Evolutionary conservation across 2,888 invertebrate genomes (phyloP).

Genomic region (Drosophila percnosoma): DNA sequence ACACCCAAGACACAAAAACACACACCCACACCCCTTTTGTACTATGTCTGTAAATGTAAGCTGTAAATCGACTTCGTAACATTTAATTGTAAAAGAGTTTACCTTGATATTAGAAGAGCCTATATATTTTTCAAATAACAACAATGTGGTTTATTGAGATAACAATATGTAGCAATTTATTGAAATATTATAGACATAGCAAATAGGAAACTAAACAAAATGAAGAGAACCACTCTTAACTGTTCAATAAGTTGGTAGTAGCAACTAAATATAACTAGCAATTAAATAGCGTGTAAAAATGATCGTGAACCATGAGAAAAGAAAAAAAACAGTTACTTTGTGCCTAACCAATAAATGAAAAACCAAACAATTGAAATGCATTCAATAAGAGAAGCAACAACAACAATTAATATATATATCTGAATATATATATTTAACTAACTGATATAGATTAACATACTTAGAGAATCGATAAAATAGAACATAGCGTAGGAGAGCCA

Average conservation of each 20-base stretch:
- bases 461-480: slow-evolving; percentile 57
- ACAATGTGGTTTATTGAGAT: slow-evolving; percentile 39
- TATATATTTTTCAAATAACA: slow-evolving; percentile 60
- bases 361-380: slow-evolving; percentile 43
- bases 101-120: slow-evolving; percentile 52
- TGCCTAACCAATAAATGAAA: slow-evolving; percentile 82
- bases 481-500: slow-evolving; percentile 53
- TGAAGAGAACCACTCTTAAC: slow-evolving; percentile 41
- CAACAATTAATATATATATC: slow-evolving; percentile 54
- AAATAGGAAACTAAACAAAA: slow-evolving; percentile 30
- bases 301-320: slow-evolving; percentile 48
- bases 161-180: slow-evolving; percentile 57
- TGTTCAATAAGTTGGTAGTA: slow-evolving; percentile 63
- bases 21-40: slow-evolving; percentile 25
- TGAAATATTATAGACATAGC: slow-evolving; percentile 45
- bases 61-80: slow-evolving; percentile 48
- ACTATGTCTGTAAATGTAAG: slow-evolving; percentile 48
- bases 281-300: slow-evolving; percentile 65
- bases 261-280: slow-evolving; percentile 68
- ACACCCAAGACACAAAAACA: slow-evolving; percentile 7
- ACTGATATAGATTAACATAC: slow-evolving; percentile 57
- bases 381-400: slow-evolving; percentile 63
- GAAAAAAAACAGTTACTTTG: slow-evolving; percentile 76
- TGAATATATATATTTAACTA: slow-evolving; percentile 45
- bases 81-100: slow-evolving; percentile 57